Percentiles rank a stretch among this genome's conserved stretches.
phyloP scores from a whole-genome alignment of 2,797 vertebrate species.

The Acanthornis magna region DNA sequence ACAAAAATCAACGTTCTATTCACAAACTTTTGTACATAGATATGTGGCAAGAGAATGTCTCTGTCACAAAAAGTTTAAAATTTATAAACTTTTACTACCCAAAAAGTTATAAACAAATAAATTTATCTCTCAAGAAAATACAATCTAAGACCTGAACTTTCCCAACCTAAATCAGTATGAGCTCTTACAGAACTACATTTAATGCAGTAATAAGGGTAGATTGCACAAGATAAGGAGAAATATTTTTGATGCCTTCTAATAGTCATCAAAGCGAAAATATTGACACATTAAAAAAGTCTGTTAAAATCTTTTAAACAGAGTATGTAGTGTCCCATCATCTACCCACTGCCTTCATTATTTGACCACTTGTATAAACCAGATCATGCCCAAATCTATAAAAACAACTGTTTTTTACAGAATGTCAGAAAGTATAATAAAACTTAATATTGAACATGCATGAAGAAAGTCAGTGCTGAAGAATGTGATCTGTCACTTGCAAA shows the following conservation, averaged over 20 bases:
- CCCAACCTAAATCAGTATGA: background rate
- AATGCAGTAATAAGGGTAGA: background rate
- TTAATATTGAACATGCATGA: background rate
- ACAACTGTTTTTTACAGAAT: background rate
- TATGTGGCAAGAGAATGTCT: background rate
- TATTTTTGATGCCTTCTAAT: background rate
- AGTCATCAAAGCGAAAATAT: background rate
- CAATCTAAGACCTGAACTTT: background rate
- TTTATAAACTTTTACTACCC: background rate
- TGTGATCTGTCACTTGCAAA: background rate
- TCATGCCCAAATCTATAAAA: background rate
- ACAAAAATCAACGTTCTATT: background rate
- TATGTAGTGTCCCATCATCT: background rate
- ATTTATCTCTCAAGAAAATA: background rate
- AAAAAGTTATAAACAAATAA: background rate
- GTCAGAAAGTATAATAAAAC: background rate
- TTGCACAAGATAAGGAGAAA: background rate
- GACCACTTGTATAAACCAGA: background rate
- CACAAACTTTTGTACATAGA: background rate
- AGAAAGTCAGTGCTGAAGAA: background rate
- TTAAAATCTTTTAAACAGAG: background rate
- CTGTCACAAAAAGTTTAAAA: background rate
- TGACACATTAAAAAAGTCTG: background rate
- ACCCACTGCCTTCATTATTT: background rate
- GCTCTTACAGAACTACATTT: background rate